Conservation (phyloP, 2,797 vertebrate genomes). For the Lutjanus campechanus region DNA sequence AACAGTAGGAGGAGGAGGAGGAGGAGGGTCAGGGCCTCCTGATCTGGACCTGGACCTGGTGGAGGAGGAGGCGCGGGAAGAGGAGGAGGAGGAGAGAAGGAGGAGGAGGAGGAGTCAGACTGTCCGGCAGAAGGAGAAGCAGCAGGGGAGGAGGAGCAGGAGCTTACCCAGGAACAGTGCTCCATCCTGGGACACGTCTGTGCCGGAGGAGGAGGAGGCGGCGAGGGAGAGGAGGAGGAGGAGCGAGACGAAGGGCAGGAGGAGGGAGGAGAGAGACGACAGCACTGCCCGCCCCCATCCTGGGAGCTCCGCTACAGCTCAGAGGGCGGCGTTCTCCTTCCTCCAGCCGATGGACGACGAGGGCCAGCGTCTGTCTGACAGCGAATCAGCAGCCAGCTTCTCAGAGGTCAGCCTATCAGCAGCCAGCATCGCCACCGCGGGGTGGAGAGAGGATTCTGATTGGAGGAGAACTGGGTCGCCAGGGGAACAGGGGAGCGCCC, state of each 20-base stretch:
- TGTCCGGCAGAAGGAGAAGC: conserved; percentile 49
- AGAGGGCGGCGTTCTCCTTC: conserved; percentile 76
- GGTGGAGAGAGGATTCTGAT: conserved; percentile 46
- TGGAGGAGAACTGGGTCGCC: conserved; percentile 41
- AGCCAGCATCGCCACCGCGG: conserved; percentile 61
- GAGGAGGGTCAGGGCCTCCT: conserved; percentile 50
- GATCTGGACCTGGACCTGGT: conserved; percentile 76
- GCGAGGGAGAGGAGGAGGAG: conserved; percentile 25
- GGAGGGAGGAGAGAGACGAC: conserved; percentile 1
- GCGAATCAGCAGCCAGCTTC: conserved; percentile 69
- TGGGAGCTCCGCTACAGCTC: conserved; percentile 33
- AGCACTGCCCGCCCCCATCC: conserved; percentile 19
- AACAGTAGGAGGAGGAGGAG: conserved; percentile 31
- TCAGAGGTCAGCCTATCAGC: conserved; percentile 76
- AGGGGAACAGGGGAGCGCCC: conserved; percentile 17
- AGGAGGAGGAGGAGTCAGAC: conserved; percentile 50
- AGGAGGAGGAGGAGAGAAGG: conserved; percentile 27
- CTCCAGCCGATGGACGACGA: conserved; percentile 72
- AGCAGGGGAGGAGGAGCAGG: conserved; percentile 54
- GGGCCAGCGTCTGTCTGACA: conserved; percentile 45
- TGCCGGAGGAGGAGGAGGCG: conserved; percentile 22
- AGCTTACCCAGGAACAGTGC: conserved; percentile 55
- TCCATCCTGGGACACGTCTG: conserved; percentile 25
- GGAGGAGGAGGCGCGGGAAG: conserved; percentile 54
- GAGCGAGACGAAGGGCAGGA: background rate